phyloP scores from a whole-genome alignment of 2,888 invertebrate species.

The Eretmocerus hayati region DNA sequence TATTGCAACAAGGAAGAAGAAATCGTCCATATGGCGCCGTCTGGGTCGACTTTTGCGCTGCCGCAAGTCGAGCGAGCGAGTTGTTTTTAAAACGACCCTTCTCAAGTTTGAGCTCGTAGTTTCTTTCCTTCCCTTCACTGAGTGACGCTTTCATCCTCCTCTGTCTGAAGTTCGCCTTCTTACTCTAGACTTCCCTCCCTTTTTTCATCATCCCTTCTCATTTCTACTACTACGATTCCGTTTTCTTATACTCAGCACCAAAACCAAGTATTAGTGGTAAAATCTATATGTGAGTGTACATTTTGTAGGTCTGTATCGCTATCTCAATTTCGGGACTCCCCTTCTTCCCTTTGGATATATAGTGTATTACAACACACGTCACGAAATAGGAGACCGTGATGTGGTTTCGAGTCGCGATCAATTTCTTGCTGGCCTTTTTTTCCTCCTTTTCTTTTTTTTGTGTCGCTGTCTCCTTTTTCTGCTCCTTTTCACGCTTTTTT shows the following conservation, averaged over 20 bases:
- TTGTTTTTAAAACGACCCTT: conserved; percentile 24
- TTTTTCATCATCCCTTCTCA: not conserved
- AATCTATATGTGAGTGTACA: too few species aligned
- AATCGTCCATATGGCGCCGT: conserved; percentile 27
- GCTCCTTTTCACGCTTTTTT: not conserved
- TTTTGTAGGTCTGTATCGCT: too few species aligned
- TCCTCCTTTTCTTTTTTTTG: not conserved
- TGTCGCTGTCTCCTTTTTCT: not conserved
- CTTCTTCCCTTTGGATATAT: too few species aligned
- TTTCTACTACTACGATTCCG: too few species aligned
- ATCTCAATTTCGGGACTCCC: too few species aligned
- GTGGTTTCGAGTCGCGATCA: conserved; percentile 11
- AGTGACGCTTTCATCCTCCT: conserved; percentile 15
- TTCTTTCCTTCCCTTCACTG: conserved; percentile 7
- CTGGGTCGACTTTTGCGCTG: conserved; percentile 5
- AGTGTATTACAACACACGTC: too few species aligned
- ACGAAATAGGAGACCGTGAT: conserved; percentile 4
- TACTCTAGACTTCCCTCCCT: conserved; percentile 8
- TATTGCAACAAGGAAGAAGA: too few species aligned
- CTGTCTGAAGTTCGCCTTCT: not conserved
- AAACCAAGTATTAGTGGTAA: too few species aligned
- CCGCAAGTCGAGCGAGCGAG: too few species aligned
- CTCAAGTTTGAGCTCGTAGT: conserved; percentile 6
- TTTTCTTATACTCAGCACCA: too few species aligned
- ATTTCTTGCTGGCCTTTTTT: conserved; percentile 13